Evolutionary conservation across 2,113 vertebrate genomes (phyloP).

Genomic region (Ptyas mucosa): DNA sequence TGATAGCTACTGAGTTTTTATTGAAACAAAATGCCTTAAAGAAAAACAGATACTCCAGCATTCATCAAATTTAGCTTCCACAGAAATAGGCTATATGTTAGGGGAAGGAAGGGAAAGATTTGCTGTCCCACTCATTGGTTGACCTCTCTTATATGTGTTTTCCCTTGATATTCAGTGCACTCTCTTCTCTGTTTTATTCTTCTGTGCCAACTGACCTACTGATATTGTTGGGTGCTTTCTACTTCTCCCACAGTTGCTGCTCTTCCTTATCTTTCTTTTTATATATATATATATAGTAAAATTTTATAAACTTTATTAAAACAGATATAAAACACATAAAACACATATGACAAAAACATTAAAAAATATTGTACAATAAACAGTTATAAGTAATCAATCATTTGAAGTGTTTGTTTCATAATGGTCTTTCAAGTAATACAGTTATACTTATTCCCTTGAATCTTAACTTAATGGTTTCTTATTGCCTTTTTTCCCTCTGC

Average conservation of each 20-base stretch:
- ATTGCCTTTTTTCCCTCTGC: too few relatives aligned
- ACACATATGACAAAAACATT: too few relatives aligned
- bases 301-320: too few relatives aligned
- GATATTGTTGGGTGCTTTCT: background rate
- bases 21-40: background rate
- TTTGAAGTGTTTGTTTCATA: too few relatives aligned
- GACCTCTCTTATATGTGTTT: background rate
- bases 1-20: background rate
- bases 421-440: too few relatives aligned
- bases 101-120: background rate
- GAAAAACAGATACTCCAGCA: background rate
- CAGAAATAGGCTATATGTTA: background rate
- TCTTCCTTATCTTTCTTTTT: background rate
- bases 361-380: too few relatives aligned
- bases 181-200: background rate
- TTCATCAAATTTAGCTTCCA: background rate
- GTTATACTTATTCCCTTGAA: too few relatives aligned
- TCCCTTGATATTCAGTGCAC: background rate
- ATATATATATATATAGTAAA: too few relatives aligned
- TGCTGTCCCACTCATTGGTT: background rate
- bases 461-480: too few relatives aligned
- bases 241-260: background rate
- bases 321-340: too few relatives aligned
- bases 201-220: background rate
- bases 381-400: too few relatives aligned